These are phyloP conservation scores for Nesidiocoris tenuis DNA, from an alignment of 2,888 invertebrate genomes.

Conservation along the genomic window DNA sequence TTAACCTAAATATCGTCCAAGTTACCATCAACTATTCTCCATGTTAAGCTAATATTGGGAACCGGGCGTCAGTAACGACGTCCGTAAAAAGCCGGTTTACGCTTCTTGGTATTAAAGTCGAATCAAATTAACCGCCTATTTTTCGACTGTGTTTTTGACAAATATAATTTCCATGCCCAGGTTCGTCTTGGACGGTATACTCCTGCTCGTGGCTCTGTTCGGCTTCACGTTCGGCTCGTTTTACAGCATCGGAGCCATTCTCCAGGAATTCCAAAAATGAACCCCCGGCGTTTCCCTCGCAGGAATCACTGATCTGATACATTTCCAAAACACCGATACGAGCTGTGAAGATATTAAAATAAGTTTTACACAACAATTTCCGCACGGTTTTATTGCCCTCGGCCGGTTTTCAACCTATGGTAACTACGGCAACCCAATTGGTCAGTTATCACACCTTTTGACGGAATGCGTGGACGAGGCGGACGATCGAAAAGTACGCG, in stretches of 20 bases:
- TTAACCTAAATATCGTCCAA: too few relatives aligned
- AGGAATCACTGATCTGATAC: background rate
- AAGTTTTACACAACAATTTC: conserved; percentile 21
- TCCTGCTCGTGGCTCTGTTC: conserved; percentile 67
- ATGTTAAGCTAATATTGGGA: too few relatives aligned
- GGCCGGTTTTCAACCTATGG: too few relatives aligned
- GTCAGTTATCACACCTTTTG: background rate
- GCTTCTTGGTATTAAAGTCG: too few relatives aligned
- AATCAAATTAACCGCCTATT: too few relatives aligned
- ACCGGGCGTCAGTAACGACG: too few relatives aligned
- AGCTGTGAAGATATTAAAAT: conserved; percentile 5
- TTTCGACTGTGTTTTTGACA: too few relatives aligned
- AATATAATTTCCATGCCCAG: too few relatives aligned
- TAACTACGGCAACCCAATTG: too few relatives aligned
- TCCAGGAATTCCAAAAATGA: conserved; percentile 13
- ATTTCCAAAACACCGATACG: background rate
- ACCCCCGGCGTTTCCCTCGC: background rate
- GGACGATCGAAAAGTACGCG: conserved; percentile 67
- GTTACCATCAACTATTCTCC: too few relatives aligned
- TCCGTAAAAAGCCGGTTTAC: too few relatives aligned
- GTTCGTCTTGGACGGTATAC: conserved; percentile 62
- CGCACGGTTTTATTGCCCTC: too few relatives aligned
- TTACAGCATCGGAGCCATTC: conserved; percentile 60
- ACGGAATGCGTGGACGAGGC: background rate
- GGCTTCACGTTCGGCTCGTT: conserved; percentile 71